These are phyloP conservation scores for Sminthopsis crassicaudata DNA, from an alignment of 2,113 vertebrate species.

Conservation along the genomic window DNA sequence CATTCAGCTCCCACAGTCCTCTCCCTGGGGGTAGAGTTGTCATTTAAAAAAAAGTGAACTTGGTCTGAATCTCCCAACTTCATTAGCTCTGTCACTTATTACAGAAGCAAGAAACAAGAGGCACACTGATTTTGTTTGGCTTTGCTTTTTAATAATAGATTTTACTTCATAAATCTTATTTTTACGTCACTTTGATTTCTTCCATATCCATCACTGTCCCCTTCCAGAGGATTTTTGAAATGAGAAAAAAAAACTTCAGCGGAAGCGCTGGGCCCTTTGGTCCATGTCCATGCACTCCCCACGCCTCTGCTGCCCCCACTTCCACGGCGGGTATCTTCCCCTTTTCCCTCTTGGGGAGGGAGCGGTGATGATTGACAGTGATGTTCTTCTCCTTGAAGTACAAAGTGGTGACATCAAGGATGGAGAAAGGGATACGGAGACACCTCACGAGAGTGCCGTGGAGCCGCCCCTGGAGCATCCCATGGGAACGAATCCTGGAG, in stretches of 20 bases:
- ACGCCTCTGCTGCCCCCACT: background rate
- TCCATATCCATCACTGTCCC: too few species aligned
- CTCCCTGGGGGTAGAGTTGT: background rate
- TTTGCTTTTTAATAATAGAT: background rate
- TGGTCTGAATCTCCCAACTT: background rate
- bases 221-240: background rate
- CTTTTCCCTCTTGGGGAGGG: background rate
- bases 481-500: background rate
- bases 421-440: slow-evolving; percentile 67
- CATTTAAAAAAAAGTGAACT: background rate
- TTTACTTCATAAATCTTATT: background rate
- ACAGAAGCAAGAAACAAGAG: background rate
- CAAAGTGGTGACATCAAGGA: slow-evolving; percentile 69
- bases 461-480: slow-evolving; percentile 45
- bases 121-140: too few species aligned
- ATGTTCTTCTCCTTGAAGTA: slow-evolving; percentile 54
- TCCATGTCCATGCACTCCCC: background rate
- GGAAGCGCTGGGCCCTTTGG: background rate
- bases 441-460: slow-evolving; percentile 64
- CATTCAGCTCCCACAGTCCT: too few species aligned
- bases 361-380: background rate
- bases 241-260: background rate
- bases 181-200: background rate
- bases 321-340: too few species aligned
- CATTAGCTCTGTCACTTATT: background rate